phyloP scores from a whole-genome alignment of 1,140 invertebrate species.

The Megalopta genalis region DNA sequence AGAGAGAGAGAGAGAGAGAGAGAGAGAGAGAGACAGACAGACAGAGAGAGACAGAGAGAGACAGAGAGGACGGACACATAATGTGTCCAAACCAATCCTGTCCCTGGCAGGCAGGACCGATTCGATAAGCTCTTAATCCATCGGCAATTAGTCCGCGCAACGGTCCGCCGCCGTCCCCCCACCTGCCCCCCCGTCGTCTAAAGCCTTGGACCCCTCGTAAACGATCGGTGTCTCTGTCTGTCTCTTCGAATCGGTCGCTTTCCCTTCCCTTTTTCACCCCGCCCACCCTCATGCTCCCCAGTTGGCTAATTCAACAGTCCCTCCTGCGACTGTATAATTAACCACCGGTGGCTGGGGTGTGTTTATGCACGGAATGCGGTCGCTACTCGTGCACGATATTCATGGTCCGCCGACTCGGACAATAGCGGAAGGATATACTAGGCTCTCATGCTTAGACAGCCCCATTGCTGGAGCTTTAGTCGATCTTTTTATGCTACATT shows the following conservation, averaged over 20 bases:
- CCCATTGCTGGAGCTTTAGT: background rate
- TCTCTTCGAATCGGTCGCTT: constrained; percentile 6
- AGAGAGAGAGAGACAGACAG: background rate
- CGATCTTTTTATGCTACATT: too few species aligned
- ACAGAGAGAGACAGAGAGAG: background rate
- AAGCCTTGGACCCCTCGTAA: constrained; percentile 21
- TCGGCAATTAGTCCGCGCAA: constrained; percentile 66
- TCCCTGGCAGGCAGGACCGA: constrained; percentile 44
- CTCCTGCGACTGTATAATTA: constrained; percentile 58
- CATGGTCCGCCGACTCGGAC: background rate
- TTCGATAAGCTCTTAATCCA: constrained; percentile 71
- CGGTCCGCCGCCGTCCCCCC: constrained; percentile 29
- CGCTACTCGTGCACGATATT: background rate
- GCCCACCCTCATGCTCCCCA: background rate
- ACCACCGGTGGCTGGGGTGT: constrained; percentile 30
- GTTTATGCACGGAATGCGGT: constrained; percentile 25
- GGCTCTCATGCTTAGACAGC: background rate
- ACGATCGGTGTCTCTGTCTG: constrained; percentile 35
- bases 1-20: too few species aligned
- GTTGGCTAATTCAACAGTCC: constrained; percentile 27
- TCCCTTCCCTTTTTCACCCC: background rate
- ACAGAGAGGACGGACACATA: constrained; percentile 25
- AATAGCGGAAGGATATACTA: background rate
- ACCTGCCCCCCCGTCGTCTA: constrained; percentile 26
- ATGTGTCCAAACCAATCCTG: constrained; percentile 47